A percentile compares a stretch with the other conserved stretches of the same genome.
These are phyloP conservation scores for Apogon hyalosoma DNA, from an alignment of 2,797 vertebrate species.

Conservation along the genomic window DNA sequence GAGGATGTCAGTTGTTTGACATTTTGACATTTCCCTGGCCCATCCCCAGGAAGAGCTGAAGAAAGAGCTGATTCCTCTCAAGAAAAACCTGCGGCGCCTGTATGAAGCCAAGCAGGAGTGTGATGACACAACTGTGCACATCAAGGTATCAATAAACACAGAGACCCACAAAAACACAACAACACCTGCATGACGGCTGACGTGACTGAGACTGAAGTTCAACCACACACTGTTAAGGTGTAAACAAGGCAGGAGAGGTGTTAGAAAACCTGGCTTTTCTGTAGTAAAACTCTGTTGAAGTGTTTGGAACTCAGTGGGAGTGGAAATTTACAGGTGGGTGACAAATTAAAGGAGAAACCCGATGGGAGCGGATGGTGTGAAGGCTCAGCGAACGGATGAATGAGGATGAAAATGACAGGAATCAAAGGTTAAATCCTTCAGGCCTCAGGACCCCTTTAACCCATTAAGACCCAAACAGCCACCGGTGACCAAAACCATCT, in stretches of 20 bases:
- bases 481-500: too few relatives aligned
- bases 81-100: slow-evolving; percentile 81
- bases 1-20: neutral
- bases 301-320: neutral
- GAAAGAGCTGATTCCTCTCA: slow-evolving; percentile 79
- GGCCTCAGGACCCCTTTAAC: too few relatives aligned
- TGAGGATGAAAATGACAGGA: too few relatives aligned
- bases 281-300: neutral
- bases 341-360: too few relatives aligned
- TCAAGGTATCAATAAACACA: slow-evolving; percentile 85
- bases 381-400: too few relatives aligned
- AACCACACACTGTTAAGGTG: slow-evolving; percentile 36
- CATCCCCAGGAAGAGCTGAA: slow-evolving; percentile 75
- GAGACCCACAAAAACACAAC: slow-evolving; percentile 16
- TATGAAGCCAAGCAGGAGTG: slow-evolving; percentile 87
- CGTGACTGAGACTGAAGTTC: slow-evolving; percentile 1
- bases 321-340: neutral
- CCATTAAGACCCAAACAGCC: too few relatives aligned
- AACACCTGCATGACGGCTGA: slow-evolving; percentile 18
- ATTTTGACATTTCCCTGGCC: neutral
- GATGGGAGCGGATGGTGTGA: too few relatives aligned
- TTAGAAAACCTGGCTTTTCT: neutral
- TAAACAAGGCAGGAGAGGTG: slow-evolving; percentile 55
- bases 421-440: too few relatives aligned
- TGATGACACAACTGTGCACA: slow-evolving; percentile 85